Conservation (phyloP, 2,113 vertebrate species). For the Rhinoderma darwinii region DNA sequence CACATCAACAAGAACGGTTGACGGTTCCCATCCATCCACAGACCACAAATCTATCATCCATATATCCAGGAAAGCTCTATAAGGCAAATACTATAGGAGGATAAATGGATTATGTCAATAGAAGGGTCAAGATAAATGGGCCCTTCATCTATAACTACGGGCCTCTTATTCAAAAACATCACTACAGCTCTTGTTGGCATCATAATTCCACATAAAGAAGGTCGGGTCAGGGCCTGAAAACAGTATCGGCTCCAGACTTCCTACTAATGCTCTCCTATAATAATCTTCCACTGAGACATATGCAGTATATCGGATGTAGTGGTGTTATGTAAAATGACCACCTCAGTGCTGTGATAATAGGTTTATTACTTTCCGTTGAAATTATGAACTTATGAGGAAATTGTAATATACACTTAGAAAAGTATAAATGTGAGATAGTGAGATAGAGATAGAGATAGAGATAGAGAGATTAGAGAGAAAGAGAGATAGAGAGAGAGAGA, state of each 20-base stretch:
- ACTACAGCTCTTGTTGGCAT: not conserved
- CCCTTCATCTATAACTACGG: not conserved
- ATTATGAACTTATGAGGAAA: too few relatives aligned
- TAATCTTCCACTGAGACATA: too few relatives aligned
- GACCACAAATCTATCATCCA: not conserved
- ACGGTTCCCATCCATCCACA: not conserved
- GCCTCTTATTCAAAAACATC: not conserved
- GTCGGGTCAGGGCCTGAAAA: not conserved
- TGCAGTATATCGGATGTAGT: too few relatives aligned
- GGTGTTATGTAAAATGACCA: too few relatives aligned
- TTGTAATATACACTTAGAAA: too few relatives aligned
- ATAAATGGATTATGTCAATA: not conserved
- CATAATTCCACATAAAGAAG: not conserved
- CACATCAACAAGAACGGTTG: not conserved
- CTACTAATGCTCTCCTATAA: too few relatives aligned
- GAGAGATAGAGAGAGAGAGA: too few relatives aligned
- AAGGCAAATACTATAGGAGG: not conserved
- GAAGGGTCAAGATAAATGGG: not conserved
- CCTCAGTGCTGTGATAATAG: too few relatives aligned
- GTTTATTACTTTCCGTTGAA: too few relatives aligned
- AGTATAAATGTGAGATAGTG: too few relatives aligned
- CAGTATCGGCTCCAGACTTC: not conserved
- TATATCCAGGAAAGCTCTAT: not conserved
- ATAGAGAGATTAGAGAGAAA: too few relatives aligned
- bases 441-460: too few relatives aligned